Base-by-base conservation (phyloP, 2,888 invertebrate species). In the Antitype chi region DNA sequence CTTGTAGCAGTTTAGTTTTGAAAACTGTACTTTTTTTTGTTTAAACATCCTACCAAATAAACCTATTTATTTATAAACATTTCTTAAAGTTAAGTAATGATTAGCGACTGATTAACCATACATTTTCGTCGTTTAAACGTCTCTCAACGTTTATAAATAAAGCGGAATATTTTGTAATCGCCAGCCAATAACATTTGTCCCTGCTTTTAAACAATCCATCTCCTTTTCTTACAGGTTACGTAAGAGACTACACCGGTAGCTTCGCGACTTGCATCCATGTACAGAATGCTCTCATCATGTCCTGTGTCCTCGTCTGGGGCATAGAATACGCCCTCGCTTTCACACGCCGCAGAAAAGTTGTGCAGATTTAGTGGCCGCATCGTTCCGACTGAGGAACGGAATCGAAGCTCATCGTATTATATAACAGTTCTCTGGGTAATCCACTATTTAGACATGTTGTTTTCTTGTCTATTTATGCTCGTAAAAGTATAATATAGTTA, bases 191-290 rank as follows among this genome's bases (percentile, higher is more conserved):
- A 47, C 43, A 47, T 47, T 43, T 47, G 43, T 47, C 11, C 43
- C 43, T 11, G 43, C 1, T 47, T 47, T 47, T 13, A 47, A 47
- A 11, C 5, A 47, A 1, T 13, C 13, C 11, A 47, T 47, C 11
- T 47, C 9, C 1, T 25, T 38, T 71, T 60, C n/a, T 70, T 97
- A 1, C 95, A 98, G 98, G 98, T 88, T 97, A 97, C 86, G 97
- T 98, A 59, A 96, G 98, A 88, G 98, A 98, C 91, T 94, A 96
- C 84, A 98, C 98, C 8, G 95, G 95, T 71, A 98, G 98, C 90
- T 98, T 97, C 91, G 97, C 98, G 0, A 96, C 97, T 13, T 98
- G 98, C 91, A 97, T 98, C 78, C 98, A 98, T 94, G 97, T 98
- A 8, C 98, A 98, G 91, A 98, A 98, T 80, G 96, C 97, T 11